Base-by-base conservation (phyloP, 1,140 invertebrate species). In the Macrocentrus cingulum region DNA sequence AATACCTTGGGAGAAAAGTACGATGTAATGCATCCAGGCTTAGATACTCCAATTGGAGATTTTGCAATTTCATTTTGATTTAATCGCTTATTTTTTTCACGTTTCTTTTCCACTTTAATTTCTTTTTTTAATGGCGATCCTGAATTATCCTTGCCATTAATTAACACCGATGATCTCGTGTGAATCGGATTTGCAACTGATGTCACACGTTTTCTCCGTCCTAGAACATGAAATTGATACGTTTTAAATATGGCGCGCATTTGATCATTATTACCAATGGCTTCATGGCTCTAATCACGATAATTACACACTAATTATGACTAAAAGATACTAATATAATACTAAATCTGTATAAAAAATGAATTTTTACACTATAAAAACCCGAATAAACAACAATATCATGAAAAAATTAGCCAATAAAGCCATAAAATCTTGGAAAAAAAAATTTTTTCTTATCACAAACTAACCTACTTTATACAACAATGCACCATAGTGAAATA, bases 61-160 rank as follows among this genome's bases (percentile, higher is more conserved):
- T 29, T 29, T 9, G 4, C 9, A 29, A 42, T 61, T 16, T 45
- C 37, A 2, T 9, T 23, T 16, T 42, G 54, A 19, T 42, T 18
- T 0, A 16, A 2, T n/a, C 45, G 32, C 16, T 46, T 45, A 41
- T 45, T 32, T 0, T 45, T 1, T 50, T 25, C 54, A 48, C 29
- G 46, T 13, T 2, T 39, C 7, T 32, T 29, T 29, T 68, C 51
- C n/a, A 66, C 3, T 41, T 62, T 67, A 5, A 16, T 58, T 23
- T 64, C 64, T 7, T 65, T 70, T 22, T 59, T 66, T 11, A 63
- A 11, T 1, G 58, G 39, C 13, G 52, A n/a, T n/a, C n/a, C n/a
- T n/a, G n/a, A 63, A 37, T 37, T 50, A 6, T 23, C 37, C 5
- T 50, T 22, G 8, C 54, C 49, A 19, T 13, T 58, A 6, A 37